Evolutionary conservation across 2,888 invertebrate genomes (phyloP), one percentile per base, ranked within the genome.

Genomic region (Drosophila paranaensis): DNA sequence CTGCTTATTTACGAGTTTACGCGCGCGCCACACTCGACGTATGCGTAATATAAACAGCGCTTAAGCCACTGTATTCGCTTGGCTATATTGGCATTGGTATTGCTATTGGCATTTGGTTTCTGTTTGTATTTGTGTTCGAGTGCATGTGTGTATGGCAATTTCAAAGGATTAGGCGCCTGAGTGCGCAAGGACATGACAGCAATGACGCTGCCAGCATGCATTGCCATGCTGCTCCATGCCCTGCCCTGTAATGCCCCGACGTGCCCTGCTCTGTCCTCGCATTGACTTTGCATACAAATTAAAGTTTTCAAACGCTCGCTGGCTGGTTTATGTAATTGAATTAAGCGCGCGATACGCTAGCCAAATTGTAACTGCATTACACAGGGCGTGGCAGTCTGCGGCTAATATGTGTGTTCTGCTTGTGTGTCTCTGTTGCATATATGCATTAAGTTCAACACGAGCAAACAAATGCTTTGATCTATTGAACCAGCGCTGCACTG

Each of bases 241-340:
- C 53, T 2, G 5, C 9, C 30, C 42, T 55, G 16, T 33, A 1
- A 11, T 10, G 43, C 6, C 30, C 30, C 10, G 14, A 10, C 13
- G 10, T 11, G 43, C 37, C 39, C 14, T 5, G 3, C 48, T 27
- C 30, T 33, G 48, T 33, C 37, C 45, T 68, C 65, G 62, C 77
- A 74, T 83, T 86, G 89, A 82, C 87, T 83, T 86, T 83, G 84
- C 89, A 88, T 86, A 69, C 82, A 82, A 82, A 82, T 88, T 88
- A 86, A 88, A 88, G 89, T 82, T 86, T 77, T 60, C 60, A 55
- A 64, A 46, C 70, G 55, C 51, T 71, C 77, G 71, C 62, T 48
- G 71, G 43, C 39, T 80, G 88, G 68, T 86, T 74, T 80, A 88
- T 82, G 83, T 86, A 82, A 82, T 82, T 82, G 82, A 82, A 82